A percentile compares a stretch with the other conserved stretches of the same genome.
Conservation (phyloP, 2,797 vertebrate species). For the Amazonetta brasiliensis region DNA sequence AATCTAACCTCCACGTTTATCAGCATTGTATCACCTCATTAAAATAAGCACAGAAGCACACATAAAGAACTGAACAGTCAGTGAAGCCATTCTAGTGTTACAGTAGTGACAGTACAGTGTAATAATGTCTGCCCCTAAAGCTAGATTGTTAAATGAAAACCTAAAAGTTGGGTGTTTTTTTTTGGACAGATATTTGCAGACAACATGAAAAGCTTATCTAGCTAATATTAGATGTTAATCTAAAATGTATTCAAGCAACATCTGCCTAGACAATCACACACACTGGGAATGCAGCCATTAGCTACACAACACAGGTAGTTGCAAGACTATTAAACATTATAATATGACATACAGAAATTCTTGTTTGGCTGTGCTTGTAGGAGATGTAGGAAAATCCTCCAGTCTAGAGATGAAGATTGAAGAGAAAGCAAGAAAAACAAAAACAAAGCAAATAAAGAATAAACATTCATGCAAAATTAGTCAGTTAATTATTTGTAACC, state of each 20-base stretch:
- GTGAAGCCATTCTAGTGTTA: neutral
- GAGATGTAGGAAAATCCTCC: conserved; percentile 99
- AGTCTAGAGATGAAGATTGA: conserved; percentile 89
- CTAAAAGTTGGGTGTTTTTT: neutral
- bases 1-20: neutral
- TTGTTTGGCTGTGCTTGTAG: conserved; percentile 99
- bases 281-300: conserved; percentile 57
- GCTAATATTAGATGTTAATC: neutral
- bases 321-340: conserved; percentile 74
- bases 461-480: conserved; percentile 74
- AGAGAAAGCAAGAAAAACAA: conserved; percentile 84
- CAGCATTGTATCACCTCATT: neutral
- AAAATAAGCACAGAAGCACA: neutral
- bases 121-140: neutral
- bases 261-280: conserved; percentile 63
- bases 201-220: neutral
- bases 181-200: neutral
- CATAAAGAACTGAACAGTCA: neutral
- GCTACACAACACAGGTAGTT: conserved; percentile 69
- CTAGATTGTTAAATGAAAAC: neutral
- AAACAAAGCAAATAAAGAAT: conserved; percentile 82
- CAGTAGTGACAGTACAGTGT: neutral
- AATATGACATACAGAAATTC: conserved; percentile 98
- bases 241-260: conserved; percentile 14
- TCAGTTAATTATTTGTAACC: conserved; percentile 72